Percentiles rank a stretch among this genome's conserved stretches.
These are phyloP conservation scores for Eulithis prunata DNA, from an alignment of 2,888 invertebrate species.

Conservation along the genomic window DNA sequence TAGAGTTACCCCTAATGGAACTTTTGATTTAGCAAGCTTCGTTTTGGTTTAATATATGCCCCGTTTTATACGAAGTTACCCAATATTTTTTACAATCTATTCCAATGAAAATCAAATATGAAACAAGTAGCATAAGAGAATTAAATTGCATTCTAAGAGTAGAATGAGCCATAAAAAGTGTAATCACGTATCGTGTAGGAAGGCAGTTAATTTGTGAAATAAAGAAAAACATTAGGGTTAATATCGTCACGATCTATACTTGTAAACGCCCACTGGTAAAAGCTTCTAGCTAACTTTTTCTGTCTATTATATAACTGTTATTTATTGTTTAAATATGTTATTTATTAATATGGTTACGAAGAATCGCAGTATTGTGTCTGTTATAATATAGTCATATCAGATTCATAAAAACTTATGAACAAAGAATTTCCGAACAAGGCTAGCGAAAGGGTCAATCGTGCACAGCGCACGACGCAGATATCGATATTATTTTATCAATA, in stretches of 20 bases:
- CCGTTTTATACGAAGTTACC: slow-evolving; percentile 4
- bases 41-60: no score
- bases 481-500: not conserved
- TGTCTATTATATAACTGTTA: slow-evolving; percentile 28
- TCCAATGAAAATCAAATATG: slow-evolving; percentile 17
- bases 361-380: slow-evolving; percentile 20
- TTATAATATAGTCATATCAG: slow-evolving; percentile 22
- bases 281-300: slow-evolving; percentile 17
- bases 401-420: slow-evolving; percentile 1
- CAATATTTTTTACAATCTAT: not conserved
- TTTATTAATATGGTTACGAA: slow-evolving; percentile 28
- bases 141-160: slow-evolving; percentile 36
- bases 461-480: not conserved
- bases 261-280: slow-evolving; percentile 33
- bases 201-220: slow-evolving; percentile 41
- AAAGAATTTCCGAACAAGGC: slow-evolving; percentile 3
- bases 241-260: slow-evolving; percentile 32
- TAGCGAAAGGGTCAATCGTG: not conserved
- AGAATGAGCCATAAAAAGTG: slow-evolving; percentile 38
- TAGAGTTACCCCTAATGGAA: no score
- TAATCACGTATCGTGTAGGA: slow-evolving; percentile 40
- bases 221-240: slow-evolving; percentile 38
- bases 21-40: no score
- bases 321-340: slow-evolving; percentile 12
- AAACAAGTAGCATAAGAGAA: slow-evolving; percentile 28